These are phyloP conservation scores for Astyanax mexicanus DNA, from an alignment of 2,797 vertebrate genomes.

Conservation along the genomic window DNA sequence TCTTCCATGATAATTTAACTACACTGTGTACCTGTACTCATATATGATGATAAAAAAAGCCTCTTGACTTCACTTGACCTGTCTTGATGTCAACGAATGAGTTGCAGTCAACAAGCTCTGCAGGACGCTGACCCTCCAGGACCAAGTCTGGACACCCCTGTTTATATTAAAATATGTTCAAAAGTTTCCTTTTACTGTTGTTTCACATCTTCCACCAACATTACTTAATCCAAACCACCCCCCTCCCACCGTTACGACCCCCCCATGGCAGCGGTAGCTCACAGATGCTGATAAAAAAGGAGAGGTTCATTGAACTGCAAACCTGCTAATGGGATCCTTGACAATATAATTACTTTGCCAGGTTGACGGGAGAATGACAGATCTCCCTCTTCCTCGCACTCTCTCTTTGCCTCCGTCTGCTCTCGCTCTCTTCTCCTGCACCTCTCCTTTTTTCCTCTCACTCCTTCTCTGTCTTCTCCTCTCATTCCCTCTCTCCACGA, in stretches of 20 bases:
- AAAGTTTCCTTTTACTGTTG: background rate
- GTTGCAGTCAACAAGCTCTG: no score
- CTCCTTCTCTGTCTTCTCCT: background rate
- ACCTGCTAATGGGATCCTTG: slow-evolving; percentile 69
- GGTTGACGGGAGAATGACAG: slow-evolving; percentile 64
- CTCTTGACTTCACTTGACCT: no score
- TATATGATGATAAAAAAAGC: no score
- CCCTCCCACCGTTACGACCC: background rate
- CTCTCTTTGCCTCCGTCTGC: background rate
- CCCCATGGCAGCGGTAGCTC: background rate
- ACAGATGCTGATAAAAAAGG: slow-evolving; percentile 61
- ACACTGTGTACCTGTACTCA: no score
- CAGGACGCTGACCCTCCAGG: no score
- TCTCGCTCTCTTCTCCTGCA: background rate
- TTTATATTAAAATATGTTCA: no score
- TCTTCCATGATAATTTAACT: no score
- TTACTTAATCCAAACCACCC: background rate
- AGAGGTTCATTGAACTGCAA: slow-evolving; percentile 67
- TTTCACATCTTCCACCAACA: background rate
- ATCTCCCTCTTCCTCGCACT: slow-evolving; percentile 45
- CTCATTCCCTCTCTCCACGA: background rate
- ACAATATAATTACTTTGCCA: slow-evolving; percentile 71
- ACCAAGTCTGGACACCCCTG: no score
- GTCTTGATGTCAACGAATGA: no score
- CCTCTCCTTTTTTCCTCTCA: slow-evolving; percentile 39